Base-by-base conservation (phyloP, 2,888 invertebrate genomes). In the Hymenopus coronatus region DNA sequence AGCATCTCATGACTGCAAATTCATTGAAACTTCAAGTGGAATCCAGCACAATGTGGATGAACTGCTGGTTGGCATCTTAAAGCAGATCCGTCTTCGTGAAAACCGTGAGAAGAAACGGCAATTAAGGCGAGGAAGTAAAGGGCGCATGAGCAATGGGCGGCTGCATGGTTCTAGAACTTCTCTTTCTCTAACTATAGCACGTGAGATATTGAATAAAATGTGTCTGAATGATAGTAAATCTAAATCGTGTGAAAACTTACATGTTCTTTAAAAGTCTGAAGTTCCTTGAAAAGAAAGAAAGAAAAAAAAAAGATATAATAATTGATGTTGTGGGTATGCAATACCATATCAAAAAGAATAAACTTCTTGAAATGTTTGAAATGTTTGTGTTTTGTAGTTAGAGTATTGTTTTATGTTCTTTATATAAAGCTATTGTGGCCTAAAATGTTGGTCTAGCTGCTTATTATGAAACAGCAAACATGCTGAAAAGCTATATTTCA, bases 41-140 rank as follows among this genome's bases (percentile, higher is more conserved):
- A 97, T 99, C 92, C 98, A 99, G 94, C 98, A 99, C 94, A 98
- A 99, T 93, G 98, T 99, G 89, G 99, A 99, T 93, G 99, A 99
- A 92, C 95, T 99, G 89, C 95, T 99, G 46, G 98, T 99, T 90
- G 99, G 99, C 0, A 95, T 99, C 88, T 95, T 99, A 88, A 98
- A 98, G 90, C 94, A 94, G 92, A 97, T 98, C 92, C 95, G 97
- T 3, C 94, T 97, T 88, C 95, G 97, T 90, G 97, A 97, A 92
- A 95, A 94, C 89, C 94, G 97, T 33, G 96, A 96, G 91, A 96
- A 96, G 93, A 97, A 97, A 92, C 95, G 95, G 3, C 92, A 92
- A 90, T 92, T 92, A 83, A 93, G 92, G 91, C 93, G 92, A 87
- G 91, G 94, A 93, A 95, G 93, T 91, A 94, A 92, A 94, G 92